Percentiles rank a stretch among this genome's conserved stretches.
phyloP scores from a whole-genome alignment of 2,113 vertebrate genomes.

The Mobula birostris region DNA sequence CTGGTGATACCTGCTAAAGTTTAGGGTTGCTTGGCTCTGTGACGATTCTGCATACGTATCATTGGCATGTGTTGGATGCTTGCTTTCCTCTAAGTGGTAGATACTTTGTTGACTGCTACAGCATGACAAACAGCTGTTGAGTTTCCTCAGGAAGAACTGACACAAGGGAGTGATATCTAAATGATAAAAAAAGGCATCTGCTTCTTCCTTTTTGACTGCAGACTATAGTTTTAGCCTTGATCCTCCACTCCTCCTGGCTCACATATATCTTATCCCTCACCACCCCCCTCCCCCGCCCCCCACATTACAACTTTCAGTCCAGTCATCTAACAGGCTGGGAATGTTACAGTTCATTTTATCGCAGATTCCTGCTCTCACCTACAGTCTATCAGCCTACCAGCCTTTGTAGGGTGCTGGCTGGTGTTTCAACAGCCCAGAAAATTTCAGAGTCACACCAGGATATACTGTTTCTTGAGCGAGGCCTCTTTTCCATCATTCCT shows the following conservation, averaged over 20 bases:
- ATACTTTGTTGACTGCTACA: neutral
- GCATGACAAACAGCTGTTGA: neutral
- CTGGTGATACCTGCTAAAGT: neutral
- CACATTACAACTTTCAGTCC: too few species aligned
- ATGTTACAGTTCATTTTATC: neutral
- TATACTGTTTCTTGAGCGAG: neutral
- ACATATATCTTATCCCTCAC: neutral
- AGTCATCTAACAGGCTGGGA: neutral
- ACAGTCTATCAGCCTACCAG: neutral
- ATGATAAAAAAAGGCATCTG: too few species aligned
- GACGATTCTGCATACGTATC: neutral
- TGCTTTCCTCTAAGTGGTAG: neutral
- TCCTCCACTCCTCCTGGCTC: too few species aligned
- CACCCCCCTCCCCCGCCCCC: too few species aligned
- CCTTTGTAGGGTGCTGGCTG: neutral
- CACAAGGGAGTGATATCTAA: neutral
- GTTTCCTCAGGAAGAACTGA: neutral
- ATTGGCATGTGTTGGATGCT: neutral
- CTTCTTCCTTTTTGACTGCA: neutral
- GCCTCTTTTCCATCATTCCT: neutral
- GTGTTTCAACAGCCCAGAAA: neutral
- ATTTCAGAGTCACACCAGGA: neutral
- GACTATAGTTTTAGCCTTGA: neutral
- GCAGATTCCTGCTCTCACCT: neutral
- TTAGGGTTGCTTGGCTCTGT: neutral